Percentiles rank a stretch among this genome's conserved stretches.
phyloP scores from a whole-genome alignment of 2,888 invertebrate genomes.

The Temnothorax ravouxi region DNA sequence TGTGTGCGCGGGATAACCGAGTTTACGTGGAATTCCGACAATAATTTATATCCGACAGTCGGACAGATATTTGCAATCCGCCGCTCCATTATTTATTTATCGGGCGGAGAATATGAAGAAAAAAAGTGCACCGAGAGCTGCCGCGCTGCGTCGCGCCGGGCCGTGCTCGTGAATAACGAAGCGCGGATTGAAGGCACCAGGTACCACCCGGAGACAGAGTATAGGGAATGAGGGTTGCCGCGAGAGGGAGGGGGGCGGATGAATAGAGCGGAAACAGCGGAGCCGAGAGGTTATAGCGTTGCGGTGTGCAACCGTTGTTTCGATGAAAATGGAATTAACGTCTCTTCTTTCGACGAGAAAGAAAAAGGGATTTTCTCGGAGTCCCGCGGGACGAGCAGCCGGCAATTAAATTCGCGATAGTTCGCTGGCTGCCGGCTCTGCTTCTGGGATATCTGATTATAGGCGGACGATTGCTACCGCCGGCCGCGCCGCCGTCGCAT shows the following conservation, averaged over 20 bases:
- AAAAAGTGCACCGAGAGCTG: slow-evolving; percentile 13
- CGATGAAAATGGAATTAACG: slow-evolving; percentile 58
- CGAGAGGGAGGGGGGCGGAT: neutral
- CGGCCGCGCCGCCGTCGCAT: slow-evolving; percentile 11
- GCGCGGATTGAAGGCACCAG: slow-evolving; percentile 32
- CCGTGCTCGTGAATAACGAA: slow-evolving; percentile 53
- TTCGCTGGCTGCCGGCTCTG: slow-evolving; percentile 9
- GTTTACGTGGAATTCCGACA: slow-evolving; percentile 59
- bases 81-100: slow-evolving; percentile 62
- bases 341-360: slow-evolving; percentile 36
- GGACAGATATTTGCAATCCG: slow-evolving; percentile 61
- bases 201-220: neutral
- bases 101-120: slow-evolving; percentile 26
- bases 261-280: slow-evolving; percentile 48
- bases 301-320: slow-evolving; percentile 24
- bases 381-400: slow-evolving; percentile 7
- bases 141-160: neutral
- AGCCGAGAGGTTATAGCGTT: slow-evolving; percentile 18
- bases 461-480: slow-evolving; percentile 20
- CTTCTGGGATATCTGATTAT: slow-evolving; percentile 42
- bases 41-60: slow-evolving; percentile 60
- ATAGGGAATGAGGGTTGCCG: neutral
- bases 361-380: slow-evolving; percentile 5
- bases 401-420: slow-evolving; percentile 51
- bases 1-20: slow-evolving; percentile 34